Conservation (phyloP, 2,797 vertebrate species). For the Cyclura pinguis region DNA sequence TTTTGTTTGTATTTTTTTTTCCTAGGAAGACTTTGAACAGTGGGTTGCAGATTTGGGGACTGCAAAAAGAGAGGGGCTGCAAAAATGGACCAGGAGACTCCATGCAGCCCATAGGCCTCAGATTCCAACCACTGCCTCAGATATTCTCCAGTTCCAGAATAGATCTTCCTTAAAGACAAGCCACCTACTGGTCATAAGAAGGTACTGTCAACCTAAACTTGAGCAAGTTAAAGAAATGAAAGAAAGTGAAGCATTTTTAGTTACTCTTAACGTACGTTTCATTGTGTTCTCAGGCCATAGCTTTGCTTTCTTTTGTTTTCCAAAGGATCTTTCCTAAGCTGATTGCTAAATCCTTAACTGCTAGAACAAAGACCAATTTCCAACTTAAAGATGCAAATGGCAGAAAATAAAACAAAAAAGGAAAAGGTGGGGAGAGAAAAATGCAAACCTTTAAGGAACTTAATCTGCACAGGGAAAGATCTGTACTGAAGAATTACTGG, state of each 20-base stretch:
- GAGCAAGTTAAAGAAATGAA: slow-evolving; percentile 12
- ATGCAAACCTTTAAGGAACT: slow-evolving; percentile 66
- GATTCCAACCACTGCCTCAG: slow-evolving; percentile 3
- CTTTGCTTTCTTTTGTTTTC: slow-evolving; percentile 44
- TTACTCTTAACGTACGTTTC: not conserved
- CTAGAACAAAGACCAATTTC: slow-evolving; percentile 71
- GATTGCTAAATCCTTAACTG: slow-evolving; percentile 39
- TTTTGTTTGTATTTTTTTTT: no score
- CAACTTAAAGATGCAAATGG: slow-evolving; percentile 65
- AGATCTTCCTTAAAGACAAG: slow-evolving; percentile 18
- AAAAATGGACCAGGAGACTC: no score
- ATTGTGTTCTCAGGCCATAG: slow-evolving; percentile 5
- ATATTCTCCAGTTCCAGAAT: not conserved
- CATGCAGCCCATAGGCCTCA: no score
- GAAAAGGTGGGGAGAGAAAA: slow-evolving; percentile 28
- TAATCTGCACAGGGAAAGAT: slow-evolving; percentile 67
- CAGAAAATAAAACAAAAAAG: slow-evolving; percentile 55
- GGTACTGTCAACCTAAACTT: slow-evolving; percentile 38
- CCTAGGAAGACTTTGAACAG: no score
- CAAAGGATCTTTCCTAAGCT: slow-evolving; percentile 60
- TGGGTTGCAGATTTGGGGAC: no score
- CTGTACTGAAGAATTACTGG: slow-evolving; percentile 69
- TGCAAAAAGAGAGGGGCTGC: no score
- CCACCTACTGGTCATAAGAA: slow-evolving; percentile 30
- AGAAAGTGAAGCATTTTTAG: slow-evolving; percentile 18